phyloP scores from a whole-genome alignment of 2,888 invertebrate species.

The Lapara coniferarum region DNA sequence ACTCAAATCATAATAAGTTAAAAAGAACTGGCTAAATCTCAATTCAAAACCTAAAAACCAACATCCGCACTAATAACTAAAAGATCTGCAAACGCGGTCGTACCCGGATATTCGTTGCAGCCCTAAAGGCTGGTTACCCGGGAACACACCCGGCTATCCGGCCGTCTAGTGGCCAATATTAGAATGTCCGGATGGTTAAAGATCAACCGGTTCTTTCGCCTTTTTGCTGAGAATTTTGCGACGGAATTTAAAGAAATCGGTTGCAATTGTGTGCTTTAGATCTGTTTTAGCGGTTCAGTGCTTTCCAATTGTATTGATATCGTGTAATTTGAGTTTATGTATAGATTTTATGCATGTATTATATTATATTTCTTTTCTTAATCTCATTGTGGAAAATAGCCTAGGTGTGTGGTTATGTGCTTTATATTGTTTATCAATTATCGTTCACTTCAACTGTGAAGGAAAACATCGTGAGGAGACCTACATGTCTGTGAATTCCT shows the following conservation, averaged over 20 bases:
- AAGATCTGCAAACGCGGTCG: not conserved
- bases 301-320: not conserved
- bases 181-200: constrained; percentile 52
- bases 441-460: too few species aligned
- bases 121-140: constrained; percentile 51
- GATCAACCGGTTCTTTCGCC: constrained; percentile 31
- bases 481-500: not conserved
- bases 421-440: too few species aligned
- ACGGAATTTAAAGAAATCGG: constrained; percentile 9
- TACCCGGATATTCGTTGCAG: constrained; percentile 30
- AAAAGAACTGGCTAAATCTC: too few species aligned
- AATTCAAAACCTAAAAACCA: not conserved
- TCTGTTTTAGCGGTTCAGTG: constrained; percentile 5
- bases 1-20: too few species aligned
- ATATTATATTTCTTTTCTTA: not conserved
- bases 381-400: too few species aligned
- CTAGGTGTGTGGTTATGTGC: too few species aligned
- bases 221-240: constrained; percentile 17
- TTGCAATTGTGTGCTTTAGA: constrained; percentile 3
- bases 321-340: not conserved
- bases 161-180: constrained; percentile 51
- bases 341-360: not conserved
- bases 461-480: too few species aligned
- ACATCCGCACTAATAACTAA: constrained; percentile 1
- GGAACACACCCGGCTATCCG: constrained; percentile 42